These are phyloP conservation scores for Toxostoma redivivum DNA, from an alignment of 2,113 vertebrate genomes.

Conservation along the genomic window DNA sequence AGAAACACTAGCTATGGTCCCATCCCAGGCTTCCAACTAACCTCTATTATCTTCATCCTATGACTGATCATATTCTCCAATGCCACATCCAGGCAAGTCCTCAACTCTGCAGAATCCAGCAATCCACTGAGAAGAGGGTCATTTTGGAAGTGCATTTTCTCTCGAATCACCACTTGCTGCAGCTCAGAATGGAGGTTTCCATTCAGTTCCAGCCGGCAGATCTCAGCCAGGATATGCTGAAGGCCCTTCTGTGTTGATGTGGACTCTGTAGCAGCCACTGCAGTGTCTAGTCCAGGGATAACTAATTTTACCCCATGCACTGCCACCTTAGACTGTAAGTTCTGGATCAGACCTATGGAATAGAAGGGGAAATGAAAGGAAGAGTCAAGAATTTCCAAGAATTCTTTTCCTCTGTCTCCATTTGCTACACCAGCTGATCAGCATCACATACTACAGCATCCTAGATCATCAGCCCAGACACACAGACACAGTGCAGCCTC, in stretches of 20 bases:
- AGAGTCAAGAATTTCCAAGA: background rate
- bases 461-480: background rate
- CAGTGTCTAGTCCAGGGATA: conserved; percentile 75
- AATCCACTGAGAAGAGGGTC: conserved; percentile 86
- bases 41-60: conserved; percentile 89
- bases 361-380: background rate
- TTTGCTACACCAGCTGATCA: background rate
- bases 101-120: conserved; percentile 73
- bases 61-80: conserved; percentile 80
- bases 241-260: conserved; percentile 67
- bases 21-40: conserved; percentile 32
- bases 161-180: conserved; percentile 76
- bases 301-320: conserved; percentile 81
- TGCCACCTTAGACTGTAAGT: conserved; percentile 78
- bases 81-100: conserved; percentile 82
- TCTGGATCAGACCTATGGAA: conserved; percentile 70
- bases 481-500: background rate
- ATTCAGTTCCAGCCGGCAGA: conserved; percentile 85
- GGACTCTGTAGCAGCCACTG: background rate
- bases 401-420: background rate
- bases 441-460: background rate
- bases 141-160: conserved; percentile 76
- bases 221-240: conserved; percentile 78
- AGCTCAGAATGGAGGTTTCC: conserved; percentile 88
- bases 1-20: background rate